A percentile compares a stretch with the other conserved stretches of the same genome.
phyloP scores from a whole-genome alignment of 2,888 invertebrate species.

The Leptinotarsa peninsularis region DNA sequence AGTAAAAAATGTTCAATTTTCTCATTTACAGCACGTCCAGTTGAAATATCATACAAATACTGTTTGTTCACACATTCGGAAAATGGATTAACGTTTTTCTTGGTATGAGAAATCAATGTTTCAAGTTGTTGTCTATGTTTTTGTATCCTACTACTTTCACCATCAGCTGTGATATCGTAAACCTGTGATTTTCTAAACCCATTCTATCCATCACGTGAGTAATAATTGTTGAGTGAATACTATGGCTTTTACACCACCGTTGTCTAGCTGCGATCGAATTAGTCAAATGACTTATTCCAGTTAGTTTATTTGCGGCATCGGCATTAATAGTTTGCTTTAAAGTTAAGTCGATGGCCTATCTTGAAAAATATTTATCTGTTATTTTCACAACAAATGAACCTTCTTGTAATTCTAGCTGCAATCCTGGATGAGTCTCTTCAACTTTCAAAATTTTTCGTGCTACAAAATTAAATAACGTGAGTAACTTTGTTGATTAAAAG shows the following conservation, averaged over 20 bases:
- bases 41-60: slow-evolving; percentile 42
- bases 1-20: not conserved
- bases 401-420: no score
- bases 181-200: not conserved
- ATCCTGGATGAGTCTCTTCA: not conserved
- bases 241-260: slow-evolving; percentile 4
- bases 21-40: slow-evolving; percentile 36
- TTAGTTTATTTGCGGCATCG: not conserved
- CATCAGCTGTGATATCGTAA: slow-evolving; percentile 35
- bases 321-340: not conserved
- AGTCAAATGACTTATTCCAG: not conserved
- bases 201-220: not conserved
- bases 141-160: slow-evolving; percentile 29
- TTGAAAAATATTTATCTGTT: no score
- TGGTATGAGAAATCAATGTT: slow-evolving; percentile 8
- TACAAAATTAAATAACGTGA: no score
- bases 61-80: slow-evolving; percentile 24
- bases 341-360: not conserved
- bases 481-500: no score
- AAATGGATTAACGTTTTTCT: slow-evolving; percentile 37
- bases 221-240: not conserved
- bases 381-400: no score
- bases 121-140: slow-evolving; percentile 28
- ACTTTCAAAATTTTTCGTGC: no score
- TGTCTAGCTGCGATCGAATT: not conserved